phyloP scores from a whole-genome alignment of 2,113 vertebrate species.

The Eublepharis macularius region DNA sequence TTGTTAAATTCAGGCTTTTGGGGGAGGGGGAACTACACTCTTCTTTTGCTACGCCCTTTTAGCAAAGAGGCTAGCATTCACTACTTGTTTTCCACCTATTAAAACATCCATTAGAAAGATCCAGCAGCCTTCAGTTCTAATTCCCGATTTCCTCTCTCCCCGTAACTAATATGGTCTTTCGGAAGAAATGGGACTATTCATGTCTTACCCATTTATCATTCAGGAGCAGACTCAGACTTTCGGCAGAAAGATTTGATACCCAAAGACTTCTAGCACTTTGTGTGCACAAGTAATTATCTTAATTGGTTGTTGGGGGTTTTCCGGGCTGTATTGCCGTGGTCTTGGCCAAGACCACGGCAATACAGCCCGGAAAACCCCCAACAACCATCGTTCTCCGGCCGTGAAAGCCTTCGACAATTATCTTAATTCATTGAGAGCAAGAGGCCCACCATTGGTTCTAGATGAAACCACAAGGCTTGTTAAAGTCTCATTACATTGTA shows the following conservation, averaged over 20 bases:
- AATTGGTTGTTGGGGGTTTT: too few species aligned
- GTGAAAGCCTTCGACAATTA: too few species aligned
- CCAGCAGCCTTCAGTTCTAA: not conserved
- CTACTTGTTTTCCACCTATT: not conserved
- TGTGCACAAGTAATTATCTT: not conserved
- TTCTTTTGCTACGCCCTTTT: not conserved
- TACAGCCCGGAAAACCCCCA: too few species aligned
- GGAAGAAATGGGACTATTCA: not conserved
- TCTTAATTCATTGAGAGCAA: conserved; percentile 27
- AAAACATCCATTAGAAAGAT: not conserved
- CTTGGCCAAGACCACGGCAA: too few species aligned
- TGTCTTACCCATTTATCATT: conserved; percentile 1
- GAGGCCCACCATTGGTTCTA: conserved; percentile 26
- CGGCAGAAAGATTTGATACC: not conserved
- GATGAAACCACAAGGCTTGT: conserved; percentile 19
- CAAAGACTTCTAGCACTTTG: not conserved
- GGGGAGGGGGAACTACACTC: not conserved
- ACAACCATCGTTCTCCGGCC: too few species aligned
- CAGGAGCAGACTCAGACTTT: conserved; percentile 25
- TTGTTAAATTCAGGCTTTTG: fast-evolving
- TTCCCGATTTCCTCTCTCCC: not conserved
- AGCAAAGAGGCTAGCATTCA: too few species aligned
- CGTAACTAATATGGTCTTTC: conserved; percentile 18
- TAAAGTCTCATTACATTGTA: not conserved
- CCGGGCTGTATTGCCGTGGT: too few species aligned